These are phyloP conservation scores for Oxyura jamaicensis DNA, from an alignment of 2,113 vertebrate genomes.

Conservation along the genomic window DNA sequence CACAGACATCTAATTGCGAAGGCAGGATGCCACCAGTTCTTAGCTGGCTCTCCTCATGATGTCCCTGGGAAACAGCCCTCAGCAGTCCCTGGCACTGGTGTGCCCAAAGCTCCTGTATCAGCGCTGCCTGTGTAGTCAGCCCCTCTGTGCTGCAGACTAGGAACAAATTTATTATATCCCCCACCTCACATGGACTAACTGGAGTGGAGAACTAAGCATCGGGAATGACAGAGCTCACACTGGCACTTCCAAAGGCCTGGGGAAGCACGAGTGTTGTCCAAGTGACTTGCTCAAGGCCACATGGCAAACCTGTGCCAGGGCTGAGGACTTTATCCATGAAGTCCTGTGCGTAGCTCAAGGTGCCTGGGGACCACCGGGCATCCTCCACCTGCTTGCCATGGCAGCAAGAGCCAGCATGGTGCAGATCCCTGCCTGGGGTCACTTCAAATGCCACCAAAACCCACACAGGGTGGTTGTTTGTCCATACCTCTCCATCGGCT, in stretches of 20 bases:
- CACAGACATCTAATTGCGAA: neutral
- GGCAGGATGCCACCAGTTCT: neutral
- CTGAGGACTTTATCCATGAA: neutral
- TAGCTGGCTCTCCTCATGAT: neutral
- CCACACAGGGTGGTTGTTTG: accelerated
- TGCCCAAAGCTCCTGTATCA: neutral
- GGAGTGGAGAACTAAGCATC: neutral
- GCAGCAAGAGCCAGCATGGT: neutral
- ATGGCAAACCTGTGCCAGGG: neutral
- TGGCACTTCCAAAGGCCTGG: neutral
- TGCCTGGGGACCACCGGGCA: neutral
- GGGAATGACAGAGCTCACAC: neutral
- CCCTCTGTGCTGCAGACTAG: neutral
- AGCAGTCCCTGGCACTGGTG: accelerated
- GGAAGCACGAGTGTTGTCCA: neutral
- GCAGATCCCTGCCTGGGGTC: neutral
- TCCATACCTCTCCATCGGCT: neutral
- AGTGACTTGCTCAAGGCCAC: neutral
- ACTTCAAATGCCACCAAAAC: neutral
- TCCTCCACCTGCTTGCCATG: neutral
- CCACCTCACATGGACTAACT: neutral
- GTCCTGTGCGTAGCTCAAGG: accelerated
- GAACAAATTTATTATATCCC: neutral
- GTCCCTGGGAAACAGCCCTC: neutral
- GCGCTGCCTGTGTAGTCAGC: accelerated